Percentiles rank a stretch among this genome's conserved stretches.
Conservation (phyloP, 2,888 invertebrate genomes). For the Andrena trimmerana region DNA sequence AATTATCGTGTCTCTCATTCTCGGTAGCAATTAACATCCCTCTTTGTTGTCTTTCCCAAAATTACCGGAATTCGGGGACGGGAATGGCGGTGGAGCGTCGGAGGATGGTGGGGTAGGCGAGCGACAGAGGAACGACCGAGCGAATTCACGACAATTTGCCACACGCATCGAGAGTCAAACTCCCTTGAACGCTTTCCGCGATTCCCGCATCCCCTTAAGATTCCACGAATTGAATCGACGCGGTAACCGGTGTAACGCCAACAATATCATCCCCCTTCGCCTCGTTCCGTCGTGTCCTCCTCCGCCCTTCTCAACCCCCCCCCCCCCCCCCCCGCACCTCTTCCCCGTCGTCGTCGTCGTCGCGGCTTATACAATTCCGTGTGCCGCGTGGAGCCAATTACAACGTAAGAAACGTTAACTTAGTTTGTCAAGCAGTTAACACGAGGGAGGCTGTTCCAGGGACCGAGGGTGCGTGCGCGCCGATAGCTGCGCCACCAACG, state of each 20-base stretch:
- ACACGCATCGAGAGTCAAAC: constrained; percentile 64
- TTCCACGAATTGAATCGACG: constrained; percentile 64
- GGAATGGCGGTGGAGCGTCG: not conserved
- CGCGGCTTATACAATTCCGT: constrained; percentile 71
- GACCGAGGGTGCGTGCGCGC: constrained; percentile 53
- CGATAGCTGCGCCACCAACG: constrained; percentile 63
- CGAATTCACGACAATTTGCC: constrained; percentile 66
- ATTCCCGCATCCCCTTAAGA: constrained; percentile 45
- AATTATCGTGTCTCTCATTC: constrained; percentile 55
- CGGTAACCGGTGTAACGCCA: constrained; percentile 58
- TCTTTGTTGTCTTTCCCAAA: constrained; percentile 51
- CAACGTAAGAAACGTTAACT: constrained; percentile 82
- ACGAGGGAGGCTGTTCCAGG: constrained; percentile 56
- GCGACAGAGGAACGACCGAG: constrained; percentile 23
- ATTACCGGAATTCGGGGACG: constrained; percentile 51
- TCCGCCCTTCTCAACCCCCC: not conserved
- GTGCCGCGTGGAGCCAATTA: constrained; percentile 72
- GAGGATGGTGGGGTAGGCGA: not conserved
- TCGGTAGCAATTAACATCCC: constrained; percentile 63
- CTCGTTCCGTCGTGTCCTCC: constrained; percentile 16
- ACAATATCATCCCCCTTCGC: constrained; percentile 52
- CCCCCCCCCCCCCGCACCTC: not conserved
- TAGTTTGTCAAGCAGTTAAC: constrained; percentile 82
- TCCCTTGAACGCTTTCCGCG: constrained; percentile 31
- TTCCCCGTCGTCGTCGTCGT: constrained; percentile 17